phyloP scores from a whole-genome alignment of 2,113 vertebrate species.

The Ceyx melanurus region DNA sequence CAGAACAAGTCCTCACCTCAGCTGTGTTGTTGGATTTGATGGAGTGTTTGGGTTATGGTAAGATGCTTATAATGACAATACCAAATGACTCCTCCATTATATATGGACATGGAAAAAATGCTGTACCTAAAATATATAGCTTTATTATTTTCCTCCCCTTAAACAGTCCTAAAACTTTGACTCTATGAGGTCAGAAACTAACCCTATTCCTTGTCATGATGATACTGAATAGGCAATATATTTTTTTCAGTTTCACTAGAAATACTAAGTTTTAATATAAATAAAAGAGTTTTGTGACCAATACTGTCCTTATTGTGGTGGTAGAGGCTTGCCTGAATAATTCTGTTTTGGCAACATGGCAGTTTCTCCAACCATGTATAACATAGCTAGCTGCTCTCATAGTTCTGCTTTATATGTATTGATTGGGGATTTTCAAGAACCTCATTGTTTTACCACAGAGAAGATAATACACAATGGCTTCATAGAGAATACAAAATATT shows the following conservation, averaged over 20 bases:
- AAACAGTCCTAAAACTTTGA: background rate
- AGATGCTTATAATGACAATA: too few relatives aligned
- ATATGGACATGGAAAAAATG: background rate
- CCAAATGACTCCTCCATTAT: too few relatives aligned
- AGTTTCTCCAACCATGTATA: background rate
- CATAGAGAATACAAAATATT: fast-evolving
- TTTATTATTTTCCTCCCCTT: background rate
- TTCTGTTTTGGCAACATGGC: background rate
- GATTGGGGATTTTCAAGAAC: background rate
- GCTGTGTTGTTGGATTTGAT: too few relatives aligned
- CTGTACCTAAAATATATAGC: background rate
- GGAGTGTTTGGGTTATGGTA: too few relatives aligned
- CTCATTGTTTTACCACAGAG: background rate
- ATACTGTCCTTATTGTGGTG: background rate
- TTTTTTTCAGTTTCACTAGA: background rate
- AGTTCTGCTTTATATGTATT: background rate
- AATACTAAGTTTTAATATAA: background rate
- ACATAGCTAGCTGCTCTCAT: background rate
- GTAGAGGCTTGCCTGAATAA: background rate
- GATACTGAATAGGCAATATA: background rate
- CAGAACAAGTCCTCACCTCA: too few relatives aligned
- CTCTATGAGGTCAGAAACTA: background rate
- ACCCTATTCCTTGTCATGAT: background rate
- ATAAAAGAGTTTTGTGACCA: background rate
- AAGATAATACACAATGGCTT: fast-evolving